These are phyloP conservation scores for Neodontobutis hainanensis DNA, from an alignment of 2,113 vertebrate genomes.

Conservation along the genomic window DNA sequence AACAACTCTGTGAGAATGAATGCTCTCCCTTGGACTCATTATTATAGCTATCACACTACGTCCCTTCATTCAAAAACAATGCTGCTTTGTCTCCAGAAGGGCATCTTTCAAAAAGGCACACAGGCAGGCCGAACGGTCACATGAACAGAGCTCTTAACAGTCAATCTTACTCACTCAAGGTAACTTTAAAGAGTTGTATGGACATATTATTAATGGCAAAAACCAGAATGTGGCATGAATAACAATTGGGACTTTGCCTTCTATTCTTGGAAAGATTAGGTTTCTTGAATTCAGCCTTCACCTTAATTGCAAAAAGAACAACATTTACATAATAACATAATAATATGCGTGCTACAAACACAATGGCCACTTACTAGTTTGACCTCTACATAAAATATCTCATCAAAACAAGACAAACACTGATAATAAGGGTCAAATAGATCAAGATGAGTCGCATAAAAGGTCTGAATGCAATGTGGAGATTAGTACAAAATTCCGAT, in stretches of 20 bases:
- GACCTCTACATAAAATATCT: slow-evolving; percentile 35
- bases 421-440: slow-evolving; percentile 67
- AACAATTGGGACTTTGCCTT: too few species aligned
- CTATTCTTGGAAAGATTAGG: not conserved
- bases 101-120: slow-evolving; percentile 54
- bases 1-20: slow-evolving; percentile 27
- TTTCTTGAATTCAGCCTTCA: too few species aligned
- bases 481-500: slow-evolving; percentile 61
- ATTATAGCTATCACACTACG: slow-evolving; percentile 65
- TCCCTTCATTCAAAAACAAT: slow-evolving; percentile 74
- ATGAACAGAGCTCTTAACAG: slow-evolving; percentile 48
- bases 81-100: slow-evolving; percentile 64
- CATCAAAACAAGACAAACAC: slow-evolving; percentile 56
- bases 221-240: too few species aligned
- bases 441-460: slow-evolving; percentile 46
- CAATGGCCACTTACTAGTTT: not conserved
- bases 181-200: not conserved
- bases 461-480: slow-evolving; percentile 45
- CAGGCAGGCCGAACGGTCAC: slow-evolving; percentile 56
- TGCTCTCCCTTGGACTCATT: slow-evolving; percentile 44
- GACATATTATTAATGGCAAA: not conserved
- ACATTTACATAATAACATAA: not conserved
- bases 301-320: not conserved
- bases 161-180: not conserved
- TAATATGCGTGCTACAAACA: not conserved